phyloP scores from a whole-genome alignment of 2,888 invertebrate species.

The Acrobasis suavella region DNA sequence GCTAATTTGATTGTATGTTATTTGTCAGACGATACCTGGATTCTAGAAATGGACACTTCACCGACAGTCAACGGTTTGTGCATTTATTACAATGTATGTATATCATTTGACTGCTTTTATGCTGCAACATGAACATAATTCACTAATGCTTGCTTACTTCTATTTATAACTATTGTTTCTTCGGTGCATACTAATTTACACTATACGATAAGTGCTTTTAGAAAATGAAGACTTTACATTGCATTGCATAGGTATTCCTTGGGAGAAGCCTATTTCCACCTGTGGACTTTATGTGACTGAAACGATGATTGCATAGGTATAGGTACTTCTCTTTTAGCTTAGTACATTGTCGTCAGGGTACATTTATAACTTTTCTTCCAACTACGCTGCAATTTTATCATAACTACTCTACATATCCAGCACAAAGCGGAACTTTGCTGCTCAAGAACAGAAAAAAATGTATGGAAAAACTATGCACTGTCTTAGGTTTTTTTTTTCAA shows the following conservation, averaged over 20 bases:
- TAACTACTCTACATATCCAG: too few species aligned
- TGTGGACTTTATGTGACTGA: too few species aligned
- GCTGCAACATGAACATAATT: constrained; percentile 47
- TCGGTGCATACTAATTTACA: background rate
- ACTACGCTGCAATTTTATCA: too few species aligned
- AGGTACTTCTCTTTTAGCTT: too few species aligned
- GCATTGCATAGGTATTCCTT: background rate
- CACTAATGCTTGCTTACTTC: constrained; percentile 43
- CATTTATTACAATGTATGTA: constrained; percentile 57
- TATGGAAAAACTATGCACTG: too few species aligned
- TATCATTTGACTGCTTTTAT: constrained; percentile 46
- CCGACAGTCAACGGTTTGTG: constrained; percentile 72
- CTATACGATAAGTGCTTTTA: background rate
- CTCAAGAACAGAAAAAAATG: too few species aligned
- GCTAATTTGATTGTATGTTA: constrained; percentile 76
- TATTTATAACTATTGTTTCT: constrained; percentile 3
- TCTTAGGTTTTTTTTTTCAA: too few species aligned
- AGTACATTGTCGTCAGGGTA: too few species aligned
- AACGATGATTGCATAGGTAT: too few species aligned
- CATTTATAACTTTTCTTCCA: too few species aligned
- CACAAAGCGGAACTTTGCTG: too few species aligned
- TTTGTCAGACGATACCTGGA: constrained; percentile 81
- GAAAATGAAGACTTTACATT: background rate
- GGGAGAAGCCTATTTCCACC: too few species aligned
- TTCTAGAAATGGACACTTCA: constrained; percentile 76